phyloP scores from a whole-genome alignment of 2,797 vertebrate species.

The Intellagama lesueurii region DNA sequence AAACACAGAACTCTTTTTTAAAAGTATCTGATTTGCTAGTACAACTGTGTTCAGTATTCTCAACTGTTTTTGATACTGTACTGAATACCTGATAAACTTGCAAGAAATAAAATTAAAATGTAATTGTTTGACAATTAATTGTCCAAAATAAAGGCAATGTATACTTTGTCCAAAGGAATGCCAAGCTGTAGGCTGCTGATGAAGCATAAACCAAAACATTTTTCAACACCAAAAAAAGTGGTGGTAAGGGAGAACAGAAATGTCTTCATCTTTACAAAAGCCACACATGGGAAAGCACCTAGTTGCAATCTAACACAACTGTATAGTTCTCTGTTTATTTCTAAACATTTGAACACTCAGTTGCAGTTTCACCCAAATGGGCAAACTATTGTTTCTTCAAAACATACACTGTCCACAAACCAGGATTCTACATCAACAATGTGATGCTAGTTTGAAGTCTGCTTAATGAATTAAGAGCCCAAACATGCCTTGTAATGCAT shows the following conservation, averaged over 20 bases:
- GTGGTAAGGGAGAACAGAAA: not conserved
- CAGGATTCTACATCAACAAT: not conserved
- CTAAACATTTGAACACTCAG: not conserved
- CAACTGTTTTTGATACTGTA: constrained; percentile 29
- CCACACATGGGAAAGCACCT: not conserved
- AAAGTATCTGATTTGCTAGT: constrained; percentile 17
- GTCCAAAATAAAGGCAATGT: not conserved
- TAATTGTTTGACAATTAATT: constrained; percentile 7
- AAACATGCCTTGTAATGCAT: too few relatives aligned
- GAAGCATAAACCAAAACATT: not conserved
- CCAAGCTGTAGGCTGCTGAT: not conserved
- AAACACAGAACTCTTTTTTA: constrained; percentile 45
- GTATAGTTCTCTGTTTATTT: not conserved
- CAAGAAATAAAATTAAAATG: not conserved
- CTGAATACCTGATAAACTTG: constrained; percentile 18
- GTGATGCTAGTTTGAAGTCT: not conserved
- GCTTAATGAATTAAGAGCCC: too few relatives aligned
- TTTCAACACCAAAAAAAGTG: not conserved
- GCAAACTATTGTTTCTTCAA: not conserved
- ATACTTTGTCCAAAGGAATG: not conserved
- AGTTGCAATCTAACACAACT: not conserved
- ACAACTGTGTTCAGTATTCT: not conserved
- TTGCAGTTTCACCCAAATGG: not conserved
- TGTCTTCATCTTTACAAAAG: not conserved
- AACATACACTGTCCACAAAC: not conserved